Percentiles rank a stretch among this genome's conserved stretches.
phyloP scores from a whole-genome alignment of 2,888 invertebrate genomes.

The Phorcus lineatus region DNA sequence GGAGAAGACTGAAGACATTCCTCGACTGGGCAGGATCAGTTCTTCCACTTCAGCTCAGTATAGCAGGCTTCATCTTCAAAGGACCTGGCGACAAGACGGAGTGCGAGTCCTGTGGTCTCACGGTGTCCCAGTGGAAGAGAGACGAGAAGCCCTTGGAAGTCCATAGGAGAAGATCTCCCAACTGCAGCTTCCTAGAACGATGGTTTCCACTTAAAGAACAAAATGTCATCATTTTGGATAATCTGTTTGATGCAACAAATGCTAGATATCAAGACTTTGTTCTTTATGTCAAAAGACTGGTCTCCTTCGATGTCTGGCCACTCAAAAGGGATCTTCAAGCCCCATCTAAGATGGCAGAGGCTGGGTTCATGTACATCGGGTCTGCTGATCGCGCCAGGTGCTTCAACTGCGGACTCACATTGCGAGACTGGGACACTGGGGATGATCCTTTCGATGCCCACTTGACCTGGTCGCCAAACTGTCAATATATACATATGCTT shows the following conservation, averaged over 20 bases:
- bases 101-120: neutral
- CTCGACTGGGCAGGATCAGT: neutral
- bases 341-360: neutral
- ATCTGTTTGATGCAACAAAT: neutral
- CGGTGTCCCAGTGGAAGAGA: neutral
- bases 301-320: neutral
- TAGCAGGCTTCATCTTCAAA: neutral
- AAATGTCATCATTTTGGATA: too few species aligned
- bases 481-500: neutral
- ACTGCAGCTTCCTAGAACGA: neutral
- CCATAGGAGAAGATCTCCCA: neutral
- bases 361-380: neutral
- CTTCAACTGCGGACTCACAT: slow-evolving; percentile 1
- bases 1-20: neutral
- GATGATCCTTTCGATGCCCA: slow-evolving; percentile 6
- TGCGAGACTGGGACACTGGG: slow-evolving; percentile 9
- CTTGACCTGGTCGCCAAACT: neutral
- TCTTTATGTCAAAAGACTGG: neutral
- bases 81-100: neutral
- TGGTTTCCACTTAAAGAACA: neutral
- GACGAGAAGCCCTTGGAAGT: neutral
- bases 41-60: neutral
- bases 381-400: neutral
- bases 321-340: neutral
- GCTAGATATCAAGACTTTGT: neutral